These are phyloP conservation scores for Chrysolina haemoptera DNA, from an alignment of 2,888 invertebrate species.

Conservation along the genomic window DNA sequence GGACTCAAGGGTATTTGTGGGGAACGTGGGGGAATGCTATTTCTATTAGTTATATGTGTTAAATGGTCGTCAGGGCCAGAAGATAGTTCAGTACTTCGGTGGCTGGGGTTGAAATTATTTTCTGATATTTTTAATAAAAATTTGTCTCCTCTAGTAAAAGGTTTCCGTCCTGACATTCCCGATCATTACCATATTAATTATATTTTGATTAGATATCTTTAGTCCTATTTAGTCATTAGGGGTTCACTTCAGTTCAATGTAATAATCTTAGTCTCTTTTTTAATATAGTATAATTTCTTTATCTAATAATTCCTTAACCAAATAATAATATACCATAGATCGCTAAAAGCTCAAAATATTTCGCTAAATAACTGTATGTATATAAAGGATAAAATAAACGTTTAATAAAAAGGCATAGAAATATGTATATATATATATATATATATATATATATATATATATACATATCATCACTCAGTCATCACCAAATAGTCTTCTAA, in stretches of 20 bases:
- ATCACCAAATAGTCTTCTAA: conserved; percentile 1
- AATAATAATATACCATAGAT: too few species aligned
- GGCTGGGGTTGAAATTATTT: background rate
- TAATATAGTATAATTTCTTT: too few species aligned
- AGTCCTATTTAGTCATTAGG: background rate
- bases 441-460: too few species aligned
- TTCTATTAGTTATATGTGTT: background rate
- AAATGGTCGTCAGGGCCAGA: background rate
- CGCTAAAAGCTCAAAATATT: too few species aligned
- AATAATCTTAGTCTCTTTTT: background rate
- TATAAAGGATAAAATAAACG: too few species aligned
- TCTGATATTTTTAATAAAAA: background rate
- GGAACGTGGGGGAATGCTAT: too few species aligned
- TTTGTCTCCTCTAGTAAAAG: conserved; percentile 11
- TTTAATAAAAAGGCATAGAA: background rate
- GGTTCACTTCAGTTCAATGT: background rate
- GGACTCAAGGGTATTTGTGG: background rate
- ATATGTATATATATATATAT: too few species aligned
- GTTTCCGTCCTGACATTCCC: background rate
- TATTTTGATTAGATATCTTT: too few species aligned
- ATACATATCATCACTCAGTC: background rate
- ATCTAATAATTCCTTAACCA: too few species aligned
- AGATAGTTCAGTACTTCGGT: background rate
- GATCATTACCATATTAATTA: background rate
- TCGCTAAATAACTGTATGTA: too few species aligned